These are phyloP conservation scores for Pollimyrus isidori DNA, from an alignment of 2,113 vertebrate genomes.

Conservation along the genomic window DNA sequence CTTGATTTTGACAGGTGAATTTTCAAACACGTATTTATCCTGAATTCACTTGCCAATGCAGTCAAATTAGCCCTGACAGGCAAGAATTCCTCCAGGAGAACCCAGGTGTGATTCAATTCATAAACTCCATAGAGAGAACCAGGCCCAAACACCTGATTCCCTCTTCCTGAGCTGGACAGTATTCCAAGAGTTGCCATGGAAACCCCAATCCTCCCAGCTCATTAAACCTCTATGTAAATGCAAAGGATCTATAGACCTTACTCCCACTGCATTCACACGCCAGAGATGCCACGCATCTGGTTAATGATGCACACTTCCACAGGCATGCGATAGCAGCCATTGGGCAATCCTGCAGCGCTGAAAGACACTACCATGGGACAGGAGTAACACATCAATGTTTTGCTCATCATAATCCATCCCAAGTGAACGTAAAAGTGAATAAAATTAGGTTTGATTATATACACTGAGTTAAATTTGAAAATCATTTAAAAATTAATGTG, in stretches of 20 bases:
- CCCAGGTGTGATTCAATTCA: slow-evolving; percentile 4
- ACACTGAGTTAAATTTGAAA: not conserved
- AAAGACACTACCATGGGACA: not conserved
- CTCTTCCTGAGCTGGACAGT: slow-evolving; percentile 5
- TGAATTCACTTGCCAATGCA: not conserved
- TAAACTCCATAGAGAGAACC: not conserved
- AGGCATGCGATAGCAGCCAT: not conserved
- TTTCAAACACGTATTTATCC: not conserved
- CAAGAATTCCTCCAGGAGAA: not conserved
- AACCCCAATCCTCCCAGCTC: not conserved
- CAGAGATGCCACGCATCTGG: not conserved
- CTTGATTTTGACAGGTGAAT: not conserved
- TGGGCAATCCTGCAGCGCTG: not conserved
- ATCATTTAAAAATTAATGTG: not conserved
- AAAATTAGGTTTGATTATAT: not conserved
- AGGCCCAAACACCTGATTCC: not conserved
- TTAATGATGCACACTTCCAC: not conserved
- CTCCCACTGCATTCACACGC: not conserved
- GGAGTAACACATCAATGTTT: not conserved
- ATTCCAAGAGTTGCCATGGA: slow-evolving; percentile 19
- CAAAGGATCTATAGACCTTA: not conserved
- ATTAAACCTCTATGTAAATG: slow-evolving; percentile 16
- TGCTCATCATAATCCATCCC: not conserved
- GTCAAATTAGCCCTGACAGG: slow-evolving; percentile 3
- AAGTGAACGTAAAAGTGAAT: not conserved